Percentiles rank a stretch among this genome's conserved stretches.
Evolutionary conservation across 2,113 vertebrate species (phyloP).

Genomic region (Aviceda subcristata): DNA sequence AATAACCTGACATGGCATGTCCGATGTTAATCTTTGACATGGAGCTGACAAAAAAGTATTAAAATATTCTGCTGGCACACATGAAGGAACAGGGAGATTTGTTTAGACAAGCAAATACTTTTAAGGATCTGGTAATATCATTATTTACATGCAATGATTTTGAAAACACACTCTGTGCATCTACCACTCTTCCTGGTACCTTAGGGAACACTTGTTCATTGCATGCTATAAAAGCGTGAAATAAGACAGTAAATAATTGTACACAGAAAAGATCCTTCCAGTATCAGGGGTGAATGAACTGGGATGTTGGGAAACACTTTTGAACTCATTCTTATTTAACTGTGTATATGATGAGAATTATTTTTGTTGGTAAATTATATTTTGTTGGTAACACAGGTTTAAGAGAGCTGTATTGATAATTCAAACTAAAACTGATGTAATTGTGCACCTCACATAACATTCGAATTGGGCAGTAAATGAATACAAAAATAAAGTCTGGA

Average conservation of each 20-base stretch:
- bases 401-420: neutral
- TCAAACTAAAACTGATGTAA: neutral
- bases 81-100: neutral
- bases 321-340: neutral
- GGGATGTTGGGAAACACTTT: neutral
- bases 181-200: neutral
- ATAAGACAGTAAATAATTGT: neutral
- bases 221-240: neutral
- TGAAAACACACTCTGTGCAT: neutral
- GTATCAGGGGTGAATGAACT: neutral
- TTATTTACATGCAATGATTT: neutral
- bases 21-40: neutral
- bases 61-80: neutral
- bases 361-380: neutral
- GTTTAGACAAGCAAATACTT: neutral
- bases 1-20: neutral
- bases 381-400: neutral
- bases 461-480: neutral
- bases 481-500: neutral
- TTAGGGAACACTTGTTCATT: neutral
- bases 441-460: neutral
- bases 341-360: neutral
- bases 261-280: neutral
- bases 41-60: neutral
- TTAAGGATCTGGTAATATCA: neutral